phyloP scores from a whole-genome alignment of 1,140 invertebrate genomes.

The Cydia fagiglandana region DNA sequence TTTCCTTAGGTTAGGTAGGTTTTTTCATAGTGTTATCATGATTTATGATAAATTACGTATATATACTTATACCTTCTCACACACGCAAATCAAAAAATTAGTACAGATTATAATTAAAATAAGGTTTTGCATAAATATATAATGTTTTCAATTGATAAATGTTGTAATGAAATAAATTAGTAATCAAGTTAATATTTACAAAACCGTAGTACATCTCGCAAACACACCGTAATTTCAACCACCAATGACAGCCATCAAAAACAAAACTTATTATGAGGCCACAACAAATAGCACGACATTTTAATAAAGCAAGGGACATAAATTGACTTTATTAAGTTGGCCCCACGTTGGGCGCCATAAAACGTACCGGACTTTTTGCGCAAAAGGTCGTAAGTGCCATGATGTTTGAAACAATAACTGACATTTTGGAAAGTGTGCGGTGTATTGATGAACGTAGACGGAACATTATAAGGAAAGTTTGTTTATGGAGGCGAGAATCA shows the following conservation, averaged over 20 bases:
- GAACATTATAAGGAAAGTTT: conserved; percentile 10
- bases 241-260: conserved; percentile 19
- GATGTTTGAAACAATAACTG: not conserved
- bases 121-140: not conserved
- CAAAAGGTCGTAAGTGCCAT: conserved; percentile 42
- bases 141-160: not conserved
- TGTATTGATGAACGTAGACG: conserved; percentile 6
- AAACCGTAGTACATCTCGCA: not conserved
- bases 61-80: not conserved
- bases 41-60: not conserved
- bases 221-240: not conserved
- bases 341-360: conserved; percentile 57
- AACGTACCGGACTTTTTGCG: conserved; percentile 55
- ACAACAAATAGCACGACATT: conserved; percentile 38
- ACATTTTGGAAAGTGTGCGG: not conserved
- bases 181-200: not conserved
- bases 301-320: conserved; percentile 48
- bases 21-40: no score
- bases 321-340: conserved; percentile 54
- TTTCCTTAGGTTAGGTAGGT: no score
- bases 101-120: no score
- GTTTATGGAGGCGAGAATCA: conserved; percentile 17
- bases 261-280: conserved; percentile 19
- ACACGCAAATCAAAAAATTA: no score
- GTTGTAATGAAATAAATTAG: not conserved